Evolutionary conservation across 2,113 vertebrate species (phyloP), one percentile per base, ranked within the genome.

Genomic region (Bufo gargarizans): DNA sequence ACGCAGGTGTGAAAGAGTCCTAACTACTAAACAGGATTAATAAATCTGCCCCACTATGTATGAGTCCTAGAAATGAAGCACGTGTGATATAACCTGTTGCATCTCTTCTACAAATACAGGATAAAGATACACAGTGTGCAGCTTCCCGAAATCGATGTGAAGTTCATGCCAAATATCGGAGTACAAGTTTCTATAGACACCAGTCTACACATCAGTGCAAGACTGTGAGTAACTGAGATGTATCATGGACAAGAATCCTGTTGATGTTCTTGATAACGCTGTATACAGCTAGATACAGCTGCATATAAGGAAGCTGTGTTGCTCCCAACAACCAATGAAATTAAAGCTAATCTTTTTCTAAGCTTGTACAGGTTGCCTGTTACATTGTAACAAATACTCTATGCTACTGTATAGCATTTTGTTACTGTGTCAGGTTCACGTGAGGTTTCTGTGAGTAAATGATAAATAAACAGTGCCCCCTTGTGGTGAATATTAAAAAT

Each of bases 201-300:
- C 22, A 86, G 91, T 72, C 88, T 93, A 2, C 91, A 89, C 2
- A n/a, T 93, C n/a, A 67, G 77, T 22, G 83, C 89, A 77, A 89
- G 85, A 2, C 0, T 90, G 93, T 93, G 88, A 92, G 93, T 90
- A 20, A 0, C 11, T 85, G 0, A 76, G 43, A 8, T 72, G 3
- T 3, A 14, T 0, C 50, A 6, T 20, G 11, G 16, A 19, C 20
- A 20, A 11, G 8, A 76, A 19, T 19, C 17, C n/a, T n/a, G 14
- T 45, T 17, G 6, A 76, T 17, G 6, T 47, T 19, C 6, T 47
- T 14, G 17, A 67, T n/a, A 67, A 16, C 22, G 65, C 5, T 65
- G 61, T 65, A 65, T 59, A 33, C 69, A 2, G 13, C n/a, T 13
- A 10, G 12, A 14, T n/a, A n/a, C n/a, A n/a, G n/a, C n/a, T n/a